Base-by-base conservation (phyloP, 2,888 invertebrate genomes). In the Ernsta delagoae region DNA sequence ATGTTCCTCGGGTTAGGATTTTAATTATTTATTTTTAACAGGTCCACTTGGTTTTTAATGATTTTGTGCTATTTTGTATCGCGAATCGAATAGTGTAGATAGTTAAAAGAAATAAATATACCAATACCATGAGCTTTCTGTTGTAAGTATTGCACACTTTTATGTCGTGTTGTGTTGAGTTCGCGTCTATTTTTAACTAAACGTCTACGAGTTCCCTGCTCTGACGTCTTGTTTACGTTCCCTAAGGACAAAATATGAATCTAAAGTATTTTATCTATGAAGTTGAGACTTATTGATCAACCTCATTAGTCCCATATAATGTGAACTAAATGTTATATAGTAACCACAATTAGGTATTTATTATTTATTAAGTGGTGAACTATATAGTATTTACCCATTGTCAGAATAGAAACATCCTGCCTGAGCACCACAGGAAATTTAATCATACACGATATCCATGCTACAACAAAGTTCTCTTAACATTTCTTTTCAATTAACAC, bases 111-210 rank as follows among this genome's bases (percentile, higher is more conserved):
- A 74, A 75, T 73, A 75, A 77, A 59, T 72, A 73, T 75, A 74
- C 74, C 71, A 73, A 66, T 79, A 94, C 86, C 81, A 95, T 95
- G 95, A 95, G 95, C 89, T 95, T 95, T 88, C 89, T 95, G 80
- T 95, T 95, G 95, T 95, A 85, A 95, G 95, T 95, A 89, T 71
- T 63, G 41, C 8, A 56, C 59, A 57, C n/a, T 67, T 36, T 70
- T 73, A 73, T 75, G 74, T 72, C 76, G 75, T 76, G 70, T 9
- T 9, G 75, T 76, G 70, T 9, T 9, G 16, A 57, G 24, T 68
- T 24, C 43, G 8, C 16, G 61, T 85, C 89, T 90, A 91, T 89
- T 89, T 87, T 74, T 90, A 89, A 75, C 85, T 80, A 74, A 78
- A 82, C 75, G 72, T 83, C 76, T 84, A 85, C 79, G 80, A 79